phyloP scores from a whole-genome alignment of 2,888 invertebrate genomes.

The Belgica antarctica region DNA sequence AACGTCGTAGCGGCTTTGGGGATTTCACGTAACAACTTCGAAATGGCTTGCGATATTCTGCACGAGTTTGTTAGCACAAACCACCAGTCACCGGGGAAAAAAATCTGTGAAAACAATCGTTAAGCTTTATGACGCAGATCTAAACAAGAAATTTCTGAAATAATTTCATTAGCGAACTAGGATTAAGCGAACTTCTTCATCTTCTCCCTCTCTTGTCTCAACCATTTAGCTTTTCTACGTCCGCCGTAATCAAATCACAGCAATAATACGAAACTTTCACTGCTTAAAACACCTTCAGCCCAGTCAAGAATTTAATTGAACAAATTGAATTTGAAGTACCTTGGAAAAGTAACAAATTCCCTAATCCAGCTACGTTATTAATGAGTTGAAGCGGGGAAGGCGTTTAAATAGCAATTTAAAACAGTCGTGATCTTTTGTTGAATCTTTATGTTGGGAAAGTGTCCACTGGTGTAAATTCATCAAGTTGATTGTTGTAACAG shows the following conservation, averaged over 20 bases:
- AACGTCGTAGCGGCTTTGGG: conserved; percentile 88
- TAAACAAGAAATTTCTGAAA: neutral
- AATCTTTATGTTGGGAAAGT: no score
- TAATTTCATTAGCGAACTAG: no score
- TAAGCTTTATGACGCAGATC: no score
- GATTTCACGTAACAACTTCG: conserved; percentile 88
- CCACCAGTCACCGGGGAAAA: neutral
- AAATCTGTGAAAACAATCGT: conserved; percentile 10
- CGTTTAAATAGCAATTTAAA: no score
- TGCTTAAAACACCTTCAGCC: neutral
- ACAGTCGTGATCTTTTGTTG: no score
- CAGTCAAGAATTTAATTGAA: neutral
- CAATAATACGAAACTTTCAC: neutral
- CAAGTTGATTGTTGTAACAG: no score
- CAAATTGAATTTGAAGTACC: conserved; percentile 7
- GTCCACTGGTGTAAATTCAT: no score
- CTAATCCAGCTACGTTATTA: no score
- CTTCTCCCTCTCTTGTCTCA: neutral
- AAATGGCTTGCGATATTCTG: conserved; percentile 93
- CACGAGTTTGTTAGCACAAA: conserved; percentile 66
- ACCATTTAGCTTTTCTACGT: neutral
- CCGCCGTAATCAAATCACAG: neutral
- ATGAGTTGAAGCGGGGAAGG: no score
- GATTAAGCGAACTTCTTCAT: neutral
- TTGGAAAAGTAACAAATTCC: no score